phyloP scores from a whole-genome alignment of 1,140 invertebrate species.

The Zophobas morio region DNA sequence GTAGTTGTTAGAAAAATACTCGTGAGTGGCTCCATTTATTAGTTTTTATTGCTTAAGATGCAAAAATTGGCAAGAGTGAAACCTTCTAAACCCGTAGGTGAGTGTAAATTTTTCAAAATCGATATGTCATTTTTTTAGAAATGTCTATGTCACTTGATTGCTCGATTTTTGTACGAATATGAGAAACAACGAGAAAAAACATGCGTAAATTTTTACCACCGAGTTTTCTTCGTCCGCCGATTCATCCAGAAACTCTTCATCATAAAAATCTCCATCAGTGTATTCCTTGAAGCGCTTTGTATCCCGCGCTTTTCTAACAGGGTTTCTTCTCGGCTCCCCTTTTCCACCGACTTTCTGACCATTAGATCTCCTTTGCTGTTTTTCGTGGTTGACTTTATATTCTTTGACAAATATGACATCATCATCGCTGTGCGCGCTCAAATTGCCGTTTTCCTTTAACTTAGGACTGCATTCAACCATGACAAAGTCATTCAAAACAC shows the following conservation, averaged over 20 bases:
- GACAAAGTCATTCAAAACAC: not conserved
- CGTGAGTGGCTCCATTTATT: no score
- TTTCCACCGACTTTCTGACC: constrained; percentile 19
- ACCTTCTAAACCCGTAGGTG: no score
- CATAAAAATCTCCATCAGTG: constrained; percentile 49
- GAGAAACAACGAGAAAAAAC: no score
- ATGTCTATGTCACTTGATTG: no score
- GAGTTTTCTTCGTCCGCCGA: constrained; percentile 10
- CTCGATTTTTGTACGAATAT: no score
- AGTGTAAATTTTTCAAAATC: no score
- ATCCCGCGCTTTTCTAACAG: constrained; percentile 50
- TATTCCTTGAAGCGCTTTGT: constrained; percentile 40
- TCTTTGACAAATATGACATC: constrained; percentile 60
- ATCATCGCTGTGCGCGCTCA: constrained; percentile 50
- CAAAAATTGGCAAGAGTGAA: no score
- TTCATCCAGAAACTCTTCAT: constrained; percentile 55
- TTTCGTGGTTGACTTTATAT: constrained; percentile 47
- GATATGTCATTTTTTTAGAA: no score
- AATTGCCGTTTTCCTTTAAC: constrained; percentile 17
- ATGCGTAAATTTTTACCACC: not conserved
- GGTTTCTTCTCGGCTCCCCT: constrained; percentile 51
- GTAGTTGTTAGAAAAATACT: no score
- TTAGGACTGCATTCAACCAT: constrained; percentile 3
- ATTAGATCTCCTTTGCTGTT: constrained; percentile 2
- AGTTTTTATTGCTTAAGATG: no score